Base-by-base conservation (phyloP, 2,797 vertebrate species). In the Danio choprae region DNA sequence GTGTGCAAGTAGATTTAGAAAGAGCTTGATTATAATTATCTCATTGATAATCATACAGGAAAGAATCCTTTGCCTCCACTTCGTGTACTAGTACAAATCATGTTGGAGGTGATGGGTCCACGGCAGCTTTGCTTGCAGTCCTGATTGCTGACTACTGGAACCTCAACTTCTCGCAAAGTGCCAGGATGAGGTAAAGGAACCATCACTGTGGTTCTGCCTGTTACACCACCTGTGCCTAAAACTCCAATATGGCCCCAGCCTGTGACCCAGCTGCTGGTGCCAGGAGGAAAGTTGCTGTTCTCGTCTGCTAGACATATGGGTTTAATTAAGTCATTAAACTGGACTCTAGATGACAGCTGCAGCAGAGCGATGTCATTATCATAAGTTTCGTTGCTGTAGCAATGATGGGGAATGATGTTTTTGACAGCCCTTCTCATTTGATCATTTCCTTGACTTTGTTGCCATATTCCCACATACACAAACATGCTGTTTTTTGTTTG, bases 291-390 rank as follows among this genome's bases (percentile, higher is more conserved):
- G 8, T 0, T 69, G 22, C 81, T 79, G 15, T 9, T 29, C 6
- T 10, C 0, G 4, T 9, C 86, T 83, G 92, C 91, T 51, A 93
- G 85, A 72, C 89, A 93, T 73, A 93, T 81, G 1, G 91, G 91
- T 29, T 77, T 81, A 71, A 92, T 83, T 12, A 73, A 56, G 15
- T 88, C 67, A 6, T 84, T 84, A 76, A 89, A 90, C 20, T 1
- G 1, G 50, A 91, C 65, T 0, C 87, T 9, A 0, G 0, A 0
- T 0, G 5, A 59, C 40, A 93, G 86, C 1, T 3, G 86, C 38
- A 86, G 40, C 40, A 84, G 65, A 12, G 83, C 22, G 7, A 84
- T 86, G 77, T 86, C 85, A 48, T 86, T 80, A 77, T 82, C 16
- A 0, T 62, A 11, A 44, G 58, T 79, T 6, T 5, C 40, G 46